A percentile compares a stretch with the other conserved stretches of the same genome.
These are phyloP conservation scores for Eumacrocentrus americanus DNA, from an alignment of 2,888 invertebrate genomes.

Conservation along the genomic window DNA sequence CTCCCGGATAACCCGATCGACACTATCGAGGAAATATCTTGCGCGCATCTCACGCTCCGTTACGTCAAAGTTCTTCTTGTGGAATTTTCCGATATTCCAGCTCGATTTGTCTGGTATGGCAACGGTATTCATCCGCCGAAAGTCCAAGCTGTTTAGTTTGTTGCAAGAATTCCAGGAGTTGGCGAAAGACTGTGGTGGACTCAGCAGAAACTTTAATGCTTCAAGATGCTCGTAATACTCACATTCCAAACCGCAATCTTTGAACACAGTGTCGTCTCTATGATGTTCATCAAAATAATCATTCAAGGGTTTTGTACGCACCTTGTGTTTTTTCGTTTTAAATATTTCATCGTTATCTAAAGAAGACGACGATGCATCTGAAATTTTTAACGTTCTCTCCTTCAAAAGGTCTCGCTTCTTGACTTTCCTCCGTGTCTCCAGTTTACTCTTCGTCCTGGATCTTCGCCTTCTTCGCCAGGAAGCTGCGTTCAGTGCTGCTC, in stretches of 20 bases:
- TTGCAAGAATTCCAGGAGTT: constrained; percentile 45
- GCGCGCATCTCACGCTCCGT: constrained; percentile 18
- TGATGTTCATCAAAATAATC: neutral
- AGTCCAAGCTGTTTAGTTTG: constrained; percentile 52
- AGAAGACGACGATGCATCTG: neutral
- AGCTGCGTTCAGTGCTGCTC: constrained; percentile 30
- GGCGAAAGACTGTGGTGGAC: constrained; percentile 47
- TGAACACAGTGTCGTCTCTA: constrained; percentile 2
- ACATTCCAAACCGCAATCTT: constrained; percentile 1
- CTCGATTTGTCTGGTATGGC: constrained; percentile 40
- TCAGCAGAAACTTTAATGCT: constrained; percentile 49
- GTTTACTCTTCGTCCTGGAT: constrained; percentile 32
- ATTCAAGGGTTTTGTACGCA: too few species aligned
- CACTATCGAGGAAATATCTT: constrained; percentile 28
- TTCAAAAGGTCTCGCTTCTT: constrained; percentile 38
- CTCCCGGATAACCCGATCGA: constrained; percentile 31
- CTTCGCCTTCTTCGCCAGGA: constrained; percentile 19
- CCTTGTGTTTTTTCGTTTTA: too few species aligned
- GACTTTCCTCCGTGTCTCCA: constrained; percentile 35
- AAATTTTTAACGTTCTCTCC: constrained; percentile 19
- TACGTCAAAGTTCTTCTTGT: constrained; percentile 17
- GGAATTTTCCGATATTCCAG: constrained; percentile 24
- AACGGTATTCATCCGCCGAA: constrained; percentile 54
- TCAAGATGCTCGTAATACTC: constrained; percentile 50
- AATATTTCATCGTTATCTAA: constrained; percentile 7